These are phyloP conservation scores for Pachyuromys duprasi DNA, from an alignment of 2,797 vertebrate species.

Conservation along the genomic window DNA sequence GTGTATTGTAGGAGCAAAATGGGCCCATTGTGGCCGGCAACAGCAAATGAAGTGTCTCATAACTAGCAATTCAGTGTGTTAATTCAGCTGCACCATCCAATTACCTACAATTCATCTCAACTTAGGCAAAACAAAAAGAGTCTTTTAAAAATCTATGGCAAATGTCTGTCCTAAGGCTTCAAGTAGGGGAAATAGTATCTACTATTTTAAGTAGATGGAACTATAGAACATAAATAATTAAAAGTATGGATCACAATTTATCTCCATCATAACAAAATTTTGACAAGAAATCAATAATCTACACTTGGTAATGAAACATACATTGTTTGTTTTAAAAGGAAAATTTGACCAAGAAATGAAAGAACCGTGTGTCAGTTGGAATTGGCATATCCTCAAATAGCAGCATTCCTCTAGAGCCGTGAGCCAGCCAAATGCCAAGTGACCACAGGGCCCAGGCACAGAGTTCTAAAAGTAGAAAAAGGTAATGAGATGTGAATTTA, in stretches of 20 bases:
- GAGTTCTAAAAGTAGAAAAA: slow-evolving; percentile 78
- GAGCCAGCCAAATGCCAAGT: slow-evolving; percentile 70
- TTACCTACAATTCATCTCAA: slow-evolving; percentile 78
- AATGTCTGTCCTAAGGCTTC: slow-evolving; percentile 31
- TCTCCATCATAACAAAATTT: slow-evolving; percentile 47
- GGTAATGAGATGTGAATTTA: slow-evolving; percentile 77
- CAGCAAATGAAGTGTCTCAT: slow-evolving; percentile 76
- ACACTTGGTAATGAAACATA: slow-evolving; percentile 56
- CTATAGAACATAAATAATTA: slow-evolving; percentile 52
- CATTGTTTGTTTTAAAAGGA: slow-evolving; percentile 30
- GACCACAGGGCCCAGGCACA: slow-evolving; percentile 69
- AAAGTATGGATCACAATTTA: slow-evolving; percentile 26
- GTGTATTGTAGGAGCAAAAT: slow-evolving; percentile 71
- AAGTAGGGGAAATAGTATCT: slow-evolving; percentile 31
- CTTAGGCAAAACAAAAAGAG: slow-evolving; percentile 69
- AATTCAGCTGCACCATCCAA: slow-evolving; percentile 79
- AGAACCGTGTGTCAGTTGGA: slow-evolving; percentile 28
- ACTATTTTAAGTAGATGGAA: neutral
- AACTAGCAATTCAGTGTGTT: slow-evolving; percentile 78
- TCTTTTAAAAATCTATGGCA: slow-evolving; percentile 63
- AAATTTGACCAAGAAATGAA: slow-evolving; percentile 42
- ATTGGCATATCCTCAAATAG: slow-evolving; percentile 64
- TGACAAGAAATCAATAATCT: slow-evolving; percentile 47
- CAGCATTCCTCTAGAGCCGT: slow-evolving; percentile 48
- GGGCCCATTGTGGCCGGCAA: slow-evolving; percentile 68